Evolutionary conservation across 2,888 invertebrate species (phyloP), one percentile per base, ranked within the genome.

Genomic region (Resseliella maxima): DNA sequence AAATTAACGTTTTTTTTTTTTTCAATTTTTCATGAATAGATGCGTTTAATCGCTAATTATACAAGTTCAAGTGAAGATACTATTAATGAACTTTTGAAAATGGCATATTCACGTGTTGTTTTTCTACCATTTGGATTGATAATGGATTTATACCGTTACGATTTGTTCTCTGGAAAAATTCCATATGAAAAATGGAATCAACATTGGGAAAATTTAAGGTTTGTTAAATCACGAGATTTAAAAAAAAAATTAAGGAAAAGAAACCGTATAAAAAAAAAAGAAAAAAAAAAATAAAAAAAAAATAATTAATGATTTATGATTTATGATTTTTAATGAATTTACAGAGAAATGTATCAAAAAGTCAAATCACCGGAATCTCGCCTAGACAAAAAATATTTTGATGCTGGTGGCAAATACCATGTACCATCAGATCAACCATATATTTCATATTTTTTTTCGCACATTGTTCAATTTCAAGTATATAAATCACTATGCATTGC

Each of bases 381-480:
- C 86, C n/a, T n/a, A n/a, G 88, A 89, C 0, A 90, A 90, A 87
- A 88, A 89, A 3, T 91, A 92, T 88, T 92, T 92, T 87, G 92
- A 92, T 89, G 90, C 92, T 0, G 92, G 91, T 36, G 89, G 92
- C 0, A 92, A 92, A 87, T 92, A 90, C 87, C 92, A 92, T 87
- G 89, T 92, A 31, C 89, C 91, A 50, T 91, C 90, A 0, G 91
- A 92, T 88, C 90, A 90, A 8, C 91, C 92, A 86, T 92, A 92
- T 87, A 91, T 92, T 85, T 89, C 89, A 89, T 90, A 89, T 88
- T 91, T 93, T 88, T 93, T 96, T 87, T 94, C 95, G 18, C 94
- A 94, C 89, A 93, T 96, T 24, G 90, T 96, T 45, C 95, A 96
- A 90, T 96, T 96, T 90, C 96, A 96, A 92, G 94, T 96, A 88